Percentiles rank a stretch among this genome's conserved stretches.
Conservation (phyloP, 30 jellyfish, hydroid and myxozoan genomes). For the Cassiopea xamachana region DNA sequence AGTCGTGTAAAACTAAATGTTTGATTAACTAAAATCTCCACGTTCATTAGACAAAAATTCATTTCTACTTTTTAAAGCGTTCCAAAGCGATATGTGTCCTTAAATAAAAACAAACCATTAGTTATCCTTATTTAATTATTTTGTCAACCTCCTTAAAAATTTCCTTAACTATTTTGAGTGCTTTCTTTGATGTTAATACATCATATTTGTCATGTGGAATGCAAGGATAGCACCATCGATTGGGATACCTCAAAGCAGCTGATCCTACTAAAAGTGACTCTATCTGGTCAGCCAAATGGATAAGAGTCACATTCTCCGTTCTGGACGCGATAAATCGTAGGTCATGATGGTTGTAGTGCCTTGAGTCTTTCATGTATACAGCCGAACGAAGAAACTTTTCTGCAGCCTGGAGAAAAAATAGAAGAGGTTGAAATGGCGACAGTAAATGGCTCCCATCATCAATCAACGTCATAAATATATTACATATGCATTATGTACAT, state of each 20-base stretch:
- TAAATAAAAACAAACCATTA: neutral
- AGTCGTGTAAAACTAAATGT: too few relatives aligned
- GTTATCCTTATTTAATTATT: neutral
- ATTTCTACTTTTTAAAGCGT: too few relatives aligned
- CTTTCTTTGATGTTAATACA: slow-evolving; percentile 28
- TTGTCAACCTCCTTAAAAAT: slow-evolving; percentile 14
- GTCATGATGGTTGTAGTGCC: neutral
- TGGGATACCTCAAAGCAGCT: slow-evolving; percentile 68
- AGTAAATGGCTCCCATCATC: neutral
- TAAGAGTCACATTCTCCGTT: slow-evolving; percentile 5
- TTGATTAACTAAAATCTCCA: too few relatives aligned
- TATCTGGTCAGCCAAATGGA: slow-evolving; percentile 30
- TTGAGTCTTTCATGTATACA: slow-evolving; percentile 42
- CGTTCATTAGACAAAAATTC: too few relatives aligned
- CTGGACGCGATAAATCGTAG: neutral
- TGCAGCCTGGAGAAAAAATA: slow-evolving; percentile 59
- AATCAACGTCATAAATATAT: too few relatives aligned
- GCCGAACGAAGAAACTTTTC: slow-evolving; percentile 79
- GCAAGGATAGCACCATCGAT: slow-evolving; percentile 48
- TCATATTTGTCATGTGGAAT: slow-evolving; percentile 74
- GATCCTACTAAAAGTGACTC: slow-evolving; percentile 51
- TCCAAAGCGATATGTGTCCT: neutral
- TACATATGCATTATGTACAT: neutral
- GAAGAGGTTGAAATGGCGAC: neutral
- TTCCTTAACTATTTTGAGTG: slow-evolving; percentile 15